Evolutionary conservation across 2,113 vertebrate species (phyloP), one percentile per base, ranked within the genome.

Genomic region (Chionis minor): DNA sequence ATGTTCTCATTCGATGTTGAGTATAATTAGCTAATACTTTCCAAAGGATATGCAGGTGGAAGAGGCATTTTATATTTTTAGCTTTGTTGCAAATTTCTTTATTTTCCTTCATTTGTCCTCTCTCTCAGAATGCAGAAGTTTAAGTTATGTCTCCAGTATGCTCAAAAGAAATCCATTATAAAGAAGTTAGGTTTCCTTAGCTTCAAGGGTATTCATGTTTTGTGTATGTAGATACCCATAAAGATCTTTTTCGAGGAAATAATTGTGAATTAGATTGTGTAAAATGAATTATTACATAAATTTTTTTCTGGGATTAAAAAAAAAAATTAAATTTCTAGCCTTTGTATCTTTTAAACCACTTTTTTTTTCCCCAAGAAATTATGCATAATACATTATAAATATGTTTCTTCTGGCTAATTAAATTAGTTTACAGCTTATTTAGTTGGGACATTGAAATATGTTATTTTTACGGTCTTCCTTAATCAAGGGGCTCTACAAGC

Each of bases 1-100:
- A 96, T 94, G 71, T 95, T 97, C 70, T 95, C 56, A 78, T 96
- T 97, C 89, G 49, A 65, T 95, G 80, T 86, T 96, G 95, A 97
- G 92, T 94, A 89, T 96, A 98, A 98, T 98, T 97, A 97, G 74
- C 33, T 85, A 94, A 93, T 95, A 96, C 56, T 96, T 96, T 96
- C 73, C 81, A 81, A 85, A 94, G 47, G 24, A 79, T 90, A 63
- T 55, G 14, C 6, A 96, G 75, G 38, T 21, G 93, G 89, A 96
- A 85, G 62, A 94, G 12, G 6, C 81, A 55, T 35, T 27, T 90
- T 35, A 42, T 70, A 66, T 78, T 95, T 96, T 83, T 70, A 81
- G 66, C 21, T 87, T 59, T 58, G 33, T 81, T 87, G 70, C 15
- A 72, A 92, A 95, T 96, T 66, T 90, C 55, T 73, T 77, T 81